Percentiles rank a stretch among this genome's conserved stretches.
Evolutionary conservation across 2,113 vertebrate genomes (phyloP).

Genomic region (Catharus fuscescens): DNA sequence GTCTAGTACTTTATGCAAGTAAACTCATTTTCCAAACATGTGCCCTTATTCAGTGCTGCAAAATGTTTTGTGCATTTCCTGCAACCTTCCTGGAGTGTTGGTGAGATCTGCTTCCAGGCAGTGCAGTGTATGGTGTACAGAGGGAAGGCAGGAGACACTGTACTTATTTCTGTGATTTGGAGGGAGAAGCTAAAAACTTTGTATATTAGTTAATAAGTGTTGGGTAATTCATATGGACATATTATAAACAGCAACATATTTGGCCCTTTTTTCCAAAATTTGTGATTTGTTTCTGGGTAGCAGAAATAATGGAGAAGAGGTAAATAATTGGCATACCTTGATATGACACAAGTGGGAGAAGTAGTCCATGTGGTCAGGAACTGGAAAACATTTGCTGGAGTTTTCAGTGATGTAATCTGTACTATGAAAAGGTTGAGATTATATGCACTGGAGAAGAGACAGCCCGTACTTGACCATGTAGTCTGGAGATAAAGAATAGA

Average conservation of each 20-base stretch:
- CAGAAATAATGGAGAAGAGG: neutral
- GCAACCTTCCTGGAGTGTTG: neutral
- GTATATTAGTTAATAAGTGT: neutral
- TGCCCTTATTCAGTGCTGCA: neutral
- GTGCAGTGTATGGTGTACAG: neutral
- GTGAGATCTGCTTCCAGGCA: neutral
- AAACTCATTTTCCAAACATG: neutral
- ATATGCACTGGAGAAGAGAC: neutral
- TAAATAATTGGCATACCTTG: neutral
- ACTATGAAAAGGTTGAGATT: neutral
- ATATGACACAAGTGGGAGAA: neutral
- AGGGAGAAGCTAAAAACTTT: neutral
- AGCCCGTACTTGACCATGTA: fast-evolving
- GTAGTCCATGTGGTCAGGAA: neutral
- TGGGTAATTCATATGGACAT: neutral
- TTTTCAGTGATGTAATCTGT: neutral
- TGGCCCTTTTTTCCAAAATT: neutral
- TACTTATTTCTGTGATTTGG: neutral
- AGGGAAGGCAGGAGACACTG: neutral
- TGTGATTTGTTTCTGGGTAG: neutral
- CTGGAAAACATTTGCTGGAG: neutral
- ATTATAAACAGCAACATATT: neutral
- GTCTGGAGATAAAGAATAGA: neutral
- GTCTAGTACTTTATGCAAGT: neutral
- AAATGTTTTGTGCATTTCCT: neutral